Evolutionary conservation across 2,113 vertebrate genomes (phyloP), one percentile per base, ranked within the genome.

Genomic region (Leuciscus idus): DNA sequence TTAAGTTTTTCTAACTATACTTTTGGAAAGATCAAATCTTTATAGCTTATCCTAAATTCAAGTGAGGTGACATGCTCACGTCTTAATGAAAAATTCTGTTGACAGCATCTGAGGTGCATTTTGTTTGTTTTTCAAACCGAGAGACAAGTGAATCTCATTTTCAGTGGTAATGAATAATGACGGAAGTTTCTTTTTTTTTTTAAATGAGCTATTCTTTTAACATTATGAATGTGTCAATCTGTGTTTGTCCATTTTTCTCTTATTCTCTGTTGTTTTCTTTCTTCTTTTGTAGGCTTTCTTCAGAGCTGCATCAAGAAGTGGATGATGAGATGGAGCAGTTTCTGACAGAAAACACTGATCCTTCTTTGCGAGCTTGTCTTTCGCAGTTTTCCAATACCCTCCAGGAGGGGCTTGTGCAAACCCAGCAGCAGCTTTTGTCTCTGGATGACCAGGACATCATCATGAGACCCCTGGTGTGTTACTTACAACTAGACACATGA

Each of bases 381-480:
- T 92, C 94, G 0, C 84, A 94, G 80, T 90, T 96, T 30, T 92
- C 92, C 57, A 87, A 6, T 21, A 88, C 89, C 81, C 94, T 95
- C 70, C 91, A 94, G 87, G 93, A 95, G 10, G 84, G 85, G 43
- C 90, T 92, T n/a, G 89, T 66, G 2, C 91, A 88, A 73, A 88
- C 94, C 26, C 90, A 82, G 74, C 88, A 73, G 76, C 92, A 95
- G 8, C 52, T 39, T 39, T 90, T 94, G 91, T 85, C 94, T 39
- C 92, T 95, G 85, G 88, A 88, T 1, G 57, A 90, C 57, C 86
- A 88, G 9, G 55, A 96, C 87, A 95, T 97, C 85, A 91, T 87
- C 0, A 26, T 97, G 6, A 93, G 96, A 57, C 96, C 96, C 0
- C 85, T 92, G 96, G 96, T 97, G 90, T 93, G 93, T 21, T 7